Evolutionary conservation across 2,113 vertebrate species (phyloP), one percentile per base, ranked within the genome.

Genomic region (Cichladusa arquata): DNA sequence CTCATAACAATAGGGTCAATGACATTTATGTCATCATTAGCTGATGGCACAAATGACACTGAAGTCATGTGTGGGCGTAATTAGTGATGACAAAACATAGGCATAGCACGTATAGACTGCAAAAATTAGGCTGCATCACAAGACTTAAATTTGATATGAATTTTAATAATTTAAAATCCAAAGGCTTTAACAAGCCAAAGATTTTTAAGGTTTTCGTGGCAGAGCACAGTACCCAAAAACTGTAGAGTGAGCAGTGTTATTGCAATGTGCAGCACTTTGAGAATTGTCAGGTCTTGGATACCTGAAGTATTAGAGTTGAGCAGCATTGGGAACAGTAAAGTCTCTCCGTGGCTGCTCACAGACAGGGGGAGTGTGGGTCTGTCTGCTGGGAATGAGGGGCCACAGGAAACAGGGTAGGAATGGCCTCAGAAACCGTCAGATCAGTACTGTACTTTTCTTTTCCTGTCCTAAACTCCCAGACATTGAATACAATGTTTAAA

Each of bases 1-100:
- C 93, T 91, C 62, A 40, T 77, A 92, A 86, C 73, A 96, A 72
- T 90, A 89, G 84, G 64, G 81, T 93, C 20, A 58, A 45, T 70
- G 48, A 73, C 80, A 86, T 86, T 64, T 56, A 61, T 80, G 81
- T 91, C 92, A 95, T 51, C 60, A n/a, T 85, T 81, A 72, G 18
- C 19, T 87, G 83, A 94, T 91, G 74, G 72, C 48, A 88, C 50
- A 95, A 94, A 94, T 86, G 48, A 80, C 50, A 48, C 19, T 58
- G 22, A 80, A 64, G 19, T 90, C 45, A n/a, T 24, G 28, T 23
- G 11, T 78, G 40, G 54, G 54, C 19, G 50, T 67, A 51, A 67
- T 54, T 64, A 89, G 47, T 36, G 14, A 22, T 77, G 3, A 19
- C 33, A 94, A 92, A 84, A 38, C 31, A 7, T 22, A 42, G 18